These are phyloP conservation scores for Panulirus ornatus DNA, from an alignment of 1,140 invertebrate species.

Conservation along the genomic window DNA sequence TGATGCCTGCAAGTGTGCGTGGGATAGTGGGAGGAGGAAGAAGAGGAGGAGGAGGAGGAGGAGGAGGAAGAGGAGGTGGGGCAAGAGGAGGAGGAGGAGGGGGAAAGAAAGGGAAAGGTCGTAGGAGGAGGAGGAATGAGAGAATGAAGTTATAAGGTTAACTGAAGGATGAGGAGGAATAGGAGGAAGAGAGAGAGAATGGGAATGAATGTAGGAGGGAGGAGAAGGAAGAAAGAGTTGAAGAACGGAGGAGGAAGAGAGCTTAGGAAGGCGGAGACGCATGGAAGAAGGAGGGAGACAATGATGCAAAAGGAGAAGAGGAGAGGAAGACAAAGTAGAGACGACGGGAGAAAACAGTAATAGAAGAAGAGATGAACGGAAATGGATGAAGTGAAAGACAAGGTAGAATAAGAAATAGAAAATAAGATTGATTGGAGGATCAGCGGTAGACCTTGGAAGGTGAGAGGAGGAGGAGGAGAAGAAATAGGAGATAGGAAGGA, in stretches of 20 bases:
- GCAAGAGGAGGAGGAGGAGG: background rate
- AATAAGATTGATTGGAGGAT: background rate
- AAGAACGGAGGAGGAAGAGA: background rate
- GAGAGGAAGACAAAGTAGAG: background rate
- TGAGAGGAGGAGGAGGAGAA: background rate
- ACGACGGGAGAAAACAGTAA: background rate
- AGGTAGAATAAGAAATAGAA: background rate
- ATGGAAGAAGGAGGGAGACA: background rate
- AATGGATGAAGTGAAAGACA: background rate
- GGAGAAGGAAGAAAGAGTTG: constrained; percentile 2
- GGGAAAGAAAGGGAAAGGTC: background rate
- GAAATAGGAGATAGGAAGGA: background rate
- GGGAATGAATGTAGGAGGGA: background rate
- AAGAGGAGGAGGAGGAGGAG: background rate
- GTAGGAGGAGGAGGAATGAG: background rate
- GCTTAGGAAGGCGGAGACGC: background rate
- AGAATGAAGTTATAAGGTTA: background rate
- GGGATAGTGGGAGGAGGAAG: background rate
- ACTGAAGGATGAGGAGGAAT: background rate
- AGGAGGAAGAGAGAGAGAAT: no score
- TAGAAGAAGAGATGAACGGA: background rate
- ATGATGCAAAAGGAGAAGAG: no score
- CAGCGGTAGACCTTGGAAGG: background rate
- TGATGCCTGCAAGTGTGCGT: constrained; percentile 22
- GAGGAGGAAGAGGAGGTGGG: background rate